Percentiles rank a stretch among this genome's conserved stretches.
Conservation (phyloP, 2,113 vertebrate species). For the Gavia stellata region DNA sequence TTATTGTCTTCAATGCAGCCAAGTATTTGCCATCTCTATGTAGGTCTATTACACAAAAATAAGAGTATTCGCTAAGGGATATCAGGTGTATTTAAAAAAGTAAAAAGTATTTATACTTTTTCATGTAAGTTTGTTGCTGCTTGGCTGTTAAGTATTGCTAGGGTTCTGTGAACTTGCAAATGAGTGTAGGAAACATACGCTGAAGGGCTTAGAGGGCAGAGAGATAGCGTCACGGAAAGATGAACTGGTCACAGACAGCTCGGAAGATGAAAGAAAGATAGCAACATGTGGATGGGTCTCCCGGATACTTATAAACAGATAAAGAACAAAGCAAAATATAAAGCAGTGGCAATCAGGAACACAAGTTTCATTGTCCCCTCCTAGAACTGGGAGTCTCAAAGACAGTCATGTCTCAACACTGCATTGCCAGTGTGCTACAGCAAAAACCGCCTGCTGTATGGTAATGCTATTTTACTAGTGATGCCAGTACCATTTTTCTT, state of each 20-base stretch:
- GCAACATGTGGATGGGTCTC: background rate
- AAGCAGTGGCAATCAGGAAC: background rate
- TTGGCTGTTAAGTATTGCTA: background rate
- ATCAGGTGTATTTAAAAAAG: background rate
- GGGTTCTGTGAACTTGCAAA: conserved; percentile 56
- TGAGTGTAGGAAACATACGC: conserved; percentile 50
- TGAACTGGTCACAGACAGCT: conserved; percentile 67
- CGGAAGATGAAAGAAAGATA: conserved; percentile 46
- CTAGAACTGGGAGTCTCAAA: background rate
- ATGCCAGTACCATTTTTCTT: background rate
- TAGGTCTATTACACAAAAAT: background rate
- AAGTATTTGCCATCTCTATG: background rate
- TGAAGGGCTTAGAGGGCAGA: conserved; percentile 47
- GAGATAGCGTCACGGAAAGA: conserved; percentile 22
- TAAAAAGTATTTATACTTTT: background rate
- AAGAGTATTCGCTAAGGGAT: background rate
- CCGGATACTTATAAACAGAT: conserved; percentile 1
- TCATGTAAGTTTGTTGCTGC: background rate
- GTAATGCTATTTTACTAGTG: background rate
- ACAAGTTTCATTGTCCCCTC: background rate
- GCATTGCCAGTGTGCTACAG: background rate
- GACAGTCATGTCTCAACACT: background rate
- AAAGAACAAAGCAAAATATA: conserved; percentile 46
- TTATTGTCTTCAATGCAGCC: background rate
- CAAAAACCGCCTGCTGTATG: background rate